Conservation (phyloP, 1,140 invertebrate genomes). For the Aplysia californica region DNA sequence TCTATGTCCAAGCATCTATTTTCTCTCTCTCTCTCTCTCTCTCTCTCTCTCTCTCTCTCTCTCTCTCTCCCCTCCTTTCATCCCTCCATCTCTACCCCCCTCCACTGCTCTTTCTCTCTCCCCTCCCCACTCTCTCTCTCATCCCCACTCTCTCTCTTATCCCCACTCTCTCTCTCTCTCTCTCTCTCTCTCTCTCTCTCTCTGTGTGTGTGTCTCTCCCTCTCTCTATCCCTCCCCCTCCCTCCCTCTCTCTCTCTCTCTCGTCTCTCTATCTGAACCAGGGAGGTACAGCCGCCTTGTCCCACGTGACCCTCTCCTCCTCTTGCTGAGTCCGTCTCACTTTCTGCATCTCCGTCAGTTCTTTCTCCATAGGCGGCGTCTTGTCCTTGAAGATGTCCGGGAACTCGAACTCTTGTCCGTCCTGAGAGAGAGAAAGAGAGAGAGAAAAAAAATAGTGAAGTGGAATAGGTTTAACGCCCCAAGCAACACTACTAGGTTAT, state of each 20-base stretch:
- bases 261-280: constrained; percentile 3
- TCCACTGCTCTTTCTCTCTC: not conserved
- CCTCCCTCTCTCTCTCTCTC: not conserved
- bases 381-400: not conserved
- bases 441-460: too few relatives aligned
- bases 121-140: not conserved
- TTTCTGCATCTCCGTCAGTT: not conserved
- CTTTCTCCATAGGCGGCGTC: not conserved
- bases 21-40: not conserved
- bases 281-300: not conserved
- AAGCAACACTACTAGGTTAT: too few relatives aligned
- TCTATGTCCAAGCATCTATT: not conserved
- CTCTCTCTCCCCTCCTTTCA: not conserved
- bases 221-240: not conserved
- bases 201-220: not conserved
- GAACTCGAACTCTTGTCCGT: not conserved
- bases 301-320: not conserved
- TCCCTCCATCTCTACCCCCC: not conserved
- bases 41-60: not conserved
- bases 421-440: too few relatives aligned
- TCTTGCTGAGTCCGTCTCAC: not conserved
- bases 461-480: too few relatives aligned
- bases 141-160: not conserved
- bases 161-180: not conserved
- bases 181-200: not conserved